phyloP scores from a whole-genome alignment of 2,113 vertebrate genomes.

The Mobula birostris region DNA sequence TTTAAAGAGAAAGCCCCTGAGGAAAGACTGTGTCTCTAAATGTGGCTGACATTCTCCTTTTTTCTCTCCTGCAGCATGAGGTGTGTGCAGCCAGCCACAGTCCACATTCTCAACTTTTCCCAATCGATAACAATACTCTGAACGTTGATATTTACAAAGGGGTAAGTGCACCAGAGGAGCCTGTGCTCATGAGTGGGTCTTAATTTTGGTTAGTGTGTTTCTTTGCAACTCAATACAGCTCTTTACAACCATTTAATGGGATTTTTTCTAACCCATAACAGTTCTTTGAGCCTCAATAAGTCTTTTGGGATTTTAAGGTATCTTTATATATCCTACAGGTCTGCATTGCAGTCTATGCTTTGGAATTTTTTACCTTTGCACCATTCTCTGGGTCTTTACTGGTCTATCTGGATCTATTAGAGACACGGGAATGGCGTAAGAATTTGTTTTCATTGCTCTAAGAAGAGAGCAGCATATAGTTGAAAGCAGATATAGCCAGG shows the following conservation, averaged over 20 bases:
- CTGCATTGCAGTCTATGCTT: no score
- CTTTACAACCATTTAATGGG: background rate
- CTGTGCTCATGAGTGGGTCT: background rate
- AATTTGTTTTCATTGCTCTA: no score
- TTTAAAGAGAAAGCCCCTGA: background rate
- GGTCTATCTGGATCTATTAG: no score
- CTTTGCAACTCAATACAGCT: background rate
- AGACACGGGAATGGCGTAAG: no score
- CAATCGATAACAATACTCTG: slow-evolving; percentile 50
- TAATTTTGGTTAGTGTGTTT: background rate
- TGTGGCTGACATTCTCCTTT: background rate
- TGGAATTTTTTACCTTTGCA: no score
- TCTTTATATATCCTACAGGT: no score
- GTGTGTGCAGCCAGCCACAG: slow-evolving; percentile 56
- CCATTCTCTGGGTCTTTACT: no score
- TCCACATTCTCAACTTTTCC: slow-evolving; percentile 55
- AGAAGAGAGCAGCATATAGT: no score
- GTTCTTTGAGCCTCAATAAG: no score
- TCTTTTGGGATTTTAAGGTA: no score
- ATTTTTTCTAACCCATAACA: no score
- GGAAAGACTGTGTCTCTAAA: background rate
- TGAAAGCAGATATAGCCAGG: no score
- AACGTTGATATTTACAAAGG: slow-evolving; percentile 65
- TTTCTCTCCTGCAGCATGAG: slow-evolving; percentile 48
- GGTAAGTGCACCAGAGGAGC: slow-evolving; percentile 46